Conservation (phyloP, 2,888 invertebrate genomes). For the Chloromyia formosa region DNA sequence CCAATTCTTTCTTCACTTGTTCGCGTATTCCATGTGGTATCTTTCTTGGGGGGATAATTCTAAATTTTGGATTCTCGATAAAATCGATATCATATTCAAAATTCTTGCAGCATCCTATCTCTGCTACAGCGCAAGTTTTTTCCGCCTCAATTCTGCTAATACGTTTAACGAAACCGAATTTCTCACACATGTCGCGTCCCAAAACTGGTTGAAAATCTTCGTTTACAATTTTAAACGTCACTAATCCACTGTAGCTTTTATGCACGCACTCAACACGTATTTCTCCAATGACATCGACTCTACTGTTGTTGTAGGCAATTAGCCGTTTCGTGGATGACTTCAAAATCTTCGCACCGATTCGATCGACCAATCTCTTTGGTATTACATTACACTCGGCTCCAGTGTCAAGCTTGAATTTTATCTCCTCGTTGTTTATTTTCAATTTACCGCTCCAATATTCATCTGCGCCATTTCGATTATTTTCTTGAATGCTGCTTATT, state of each 20-base stretch:
- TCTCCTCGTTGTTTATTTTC: too few relatives aligned
- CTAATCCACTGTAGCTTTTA: not conserved
- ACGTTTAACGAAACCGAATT: not conserved
- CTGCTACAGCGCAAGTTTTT: not conserved
- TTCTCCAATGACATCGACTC: too few relatives aligned
- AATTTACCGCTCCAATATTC: too few relatives aligned
- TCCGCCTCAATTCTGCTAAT: not conserved
- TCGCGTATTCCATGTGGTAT: conserved; percentile 4
- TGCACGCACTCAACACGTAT: too few relatives aligned
- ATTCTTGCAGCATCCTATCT: not conserved
- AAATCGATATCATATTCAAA: not conserved
- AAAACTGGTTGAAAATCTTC: not conserved
- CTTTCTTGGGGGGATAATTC: not conserved
- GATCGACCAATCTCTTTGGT: too few relatives aligned
- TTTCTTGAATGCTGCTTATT: too few relatives aligned
- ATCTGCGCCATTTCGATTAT: too few relatives aligned
- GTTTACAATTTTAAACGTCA: not conserved
- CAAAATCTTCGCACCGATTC: too few relatives aligned
- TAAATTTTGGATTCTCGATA: not conserved
- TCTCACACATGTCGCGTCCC: not conserved
- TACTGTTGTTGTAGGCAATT: too few relatives aligned
- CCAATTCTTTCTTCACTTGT: not conserved
- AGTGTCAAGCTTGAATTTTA: too few relatives aligned
- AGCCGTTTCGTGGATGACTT: too few relatives aligned
- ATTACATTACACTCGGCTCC: too few relatives aligned